Conservation (phyloP, 2,797 vertebrate genomes). For the Miichthys miiuy region DNA sequence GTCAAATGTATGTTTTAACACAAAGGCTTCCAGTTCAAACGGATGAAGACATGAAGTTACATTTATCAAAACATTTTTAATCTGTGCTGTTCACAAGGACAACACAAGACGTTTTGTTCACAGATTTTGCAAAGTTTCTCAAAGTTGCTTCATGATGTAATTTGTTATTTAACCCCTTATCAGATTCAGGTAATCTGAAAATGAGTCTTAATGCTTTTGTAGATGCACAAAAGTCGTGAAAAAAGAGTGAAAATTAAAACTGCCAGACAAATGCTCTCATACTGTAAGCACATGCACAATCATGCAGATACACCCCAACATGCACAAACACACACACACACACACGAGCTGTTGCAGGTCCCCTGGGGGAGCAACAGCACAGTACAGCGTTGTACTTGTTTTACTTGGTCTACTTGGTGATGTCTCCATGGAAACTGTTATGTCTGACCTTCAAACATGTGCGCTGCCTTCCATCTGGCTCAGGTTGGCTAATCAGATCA, state of each 20-base stretch:
- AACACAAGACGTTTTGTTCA: slow-evolving; percentile 7
- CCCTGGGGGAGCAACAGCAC: slow-evolving; percentile 51
- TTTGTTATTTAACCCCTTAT: background rate
- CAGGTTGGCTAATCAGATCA: slow-evolving; percentile 77
- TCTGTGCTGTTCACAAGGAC: background rate
- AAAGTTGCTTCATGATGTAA: background rate
- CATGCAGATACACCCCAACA: slow-evolving; percentile 4
- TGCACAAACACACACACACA: slow-evolving; percentile 20
- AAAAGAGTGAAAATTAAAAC: slow-evolving; percentile 13
- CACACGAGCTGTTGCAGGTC: slow-evolving; percentile 44
- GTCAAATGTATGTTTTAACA: background rate
- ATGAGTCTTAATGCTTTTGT: background rate
- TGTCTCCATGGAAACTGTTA: slow-evolving; percentile 83
- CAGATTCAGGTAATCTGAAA: background rate
- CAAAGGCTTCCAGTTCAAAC: slow-evolving; percentile 12
- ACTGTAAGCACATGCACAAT: slow-evolving; percentile 3
- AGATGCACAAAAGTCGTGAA: background rate
- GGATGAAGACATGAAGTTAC: slow-evolving; percentile 17
- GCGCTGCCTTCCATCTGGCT: slow-evolving; percentile 75
- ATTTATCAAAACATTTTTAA: background rate
- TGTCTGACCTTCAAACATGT: slow-evolving; percentile 83
- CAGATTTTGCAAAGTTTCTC: slow-evolving; percentile 6
- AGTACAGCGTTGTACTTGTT: slow-evolving; percentile 58
- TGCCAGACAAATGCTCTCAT: slow-evolving; percentile 7
- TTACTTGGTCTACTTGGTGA: slow-evolving; percentile 71